Percentiles rank a stretch among this genome's conserved stretches.
phyloP scores from a whole-genome alignment of 2,888 invertebrate species.

The Cabera pusaria region DNA sequence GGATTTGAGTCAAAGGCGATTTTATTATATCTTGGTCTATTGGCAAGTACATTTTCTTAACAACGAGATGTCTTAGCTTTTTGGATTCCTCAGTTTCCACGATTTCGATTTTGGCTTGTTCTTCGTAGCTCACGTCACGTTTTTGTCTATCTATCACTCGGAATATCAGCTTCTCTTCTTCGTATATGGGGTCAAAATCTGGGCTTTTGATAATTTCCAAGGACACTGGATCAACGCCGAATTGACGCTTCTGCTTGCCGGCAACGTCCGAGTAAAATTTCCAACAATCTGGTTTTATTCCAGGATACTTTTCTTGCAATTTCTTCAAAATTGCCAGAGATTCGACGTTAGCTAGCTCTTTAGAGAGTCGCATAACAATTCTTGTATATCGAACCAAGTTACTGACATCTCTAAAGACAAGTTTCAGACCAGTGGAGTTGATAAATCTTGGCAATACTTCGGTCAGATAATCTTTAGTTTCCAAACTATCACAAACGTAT shows the following conservation, averaged over 20 bases:
- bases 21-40: slow-evolving; percentile 57
- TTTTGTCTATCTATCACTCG: slow-evolving; percentile 70
- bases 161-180: slow-evolving; percentile 56
- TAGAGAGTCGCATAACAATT: slow-evolving; percentile 62
- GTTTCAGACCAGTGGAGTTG: slow-evolving; percentile 63
- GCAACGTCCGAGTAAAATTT: slow-evolving; percentile 72
- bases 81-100: slow-evolving; percentile 37
- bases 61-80: slow-evolving; percentile 43
- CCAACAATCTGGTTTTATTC: slow-evolving; percentile 68
- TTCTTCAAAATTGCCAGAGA: slow-evolving; percentile 57
- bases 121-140: slow-evolving; percentile 57
- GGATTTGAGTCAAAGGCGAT: slow-evolving; percentile 54
- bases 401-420: slow-evolving; percentile 62
- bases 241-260: slow-evolving; percentile 72
- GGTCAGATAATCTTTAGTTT: slow-evolving; percentile 68
- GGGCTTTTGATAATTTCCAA: slow-evolving; percentile 62
- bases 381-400: slow-evolving; percentile 66
- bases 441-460: slow-evolving; percentile 67
- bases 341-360: slow-evolving; percentile 62
- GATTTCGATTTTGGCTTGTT: slow-evolving; percentile 37
- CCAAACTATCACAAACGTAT: slow-evolving; percentile 72
- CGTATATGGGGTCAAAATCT: slow-evolving; percentile 58
- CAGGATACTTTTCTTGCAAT: slow-evolving; percentile 54
- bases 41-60: slow-evolving; percentile 56
- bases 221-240: slow-evolving; percentile 71